phyloP scores from a whole-genome alignment of 2,113 vertebrate genomes.

The Phrynosoma platyrhinos region DNA sequence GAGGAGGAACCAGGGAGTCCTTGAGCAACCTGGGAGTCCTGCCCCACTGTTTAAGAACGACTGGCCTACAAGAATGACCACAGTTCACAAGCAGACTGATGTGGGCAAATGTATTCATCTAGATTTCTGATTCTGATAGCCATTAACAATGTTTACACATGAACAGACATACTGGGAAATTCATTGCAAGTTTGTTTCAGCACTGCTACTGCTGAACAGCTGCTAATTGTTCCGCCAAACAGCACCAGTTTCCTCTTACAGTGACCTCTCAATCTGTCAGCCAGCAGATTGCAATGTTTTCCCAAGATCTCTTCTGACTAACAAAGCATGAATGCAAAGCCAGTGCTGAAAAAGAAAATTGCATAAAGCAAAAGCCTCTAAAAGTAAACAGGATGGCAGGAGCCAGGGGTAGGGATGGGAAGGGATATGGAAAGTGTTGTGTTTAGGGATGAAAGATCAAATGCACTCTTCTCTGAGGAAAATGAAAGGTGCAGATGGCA shows the following conservation, averaged over 20 bases:
- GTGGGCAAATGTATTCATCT: neutral
- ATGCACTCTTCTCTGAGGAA: slow-evolving; percentile 12
- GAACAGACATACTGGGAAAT: neutral
- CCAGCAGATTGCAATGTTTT: neutral
- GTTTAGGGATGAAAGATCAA: slow-evolving; percentile 44
- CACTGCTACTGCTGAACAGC: neutral
- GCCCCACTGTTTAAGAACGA: no score
- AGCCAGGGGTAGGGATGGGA: neutral
- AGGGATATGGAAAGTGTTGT: neutral
- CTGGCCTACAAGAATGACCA: no score
- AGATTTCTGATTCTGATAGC: neutral
- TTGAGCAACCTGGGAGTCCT: no score
- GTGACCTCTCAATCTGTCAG: neutral
- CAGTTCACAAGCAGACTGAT: neutral
- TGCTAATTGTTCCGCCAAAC: neutral
- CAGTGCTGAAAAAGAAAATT: neutral
- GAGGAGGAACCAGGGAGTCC: no score
- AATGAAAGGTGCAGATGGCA: neutral
- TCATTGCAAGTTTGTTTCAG: no score
- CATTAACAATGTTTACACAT: neutral
- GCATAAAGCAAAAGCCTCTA: neutral
- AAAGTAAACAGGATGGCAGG: neutral
- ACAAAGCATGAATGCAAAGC: neutral
- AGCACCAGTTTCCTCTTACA: neutral
- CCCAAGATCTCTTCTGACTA: neutral